Base-by-base conservation (phyloP, 2,888 invertebrate species). In the Crematogaster levior region DNA sequence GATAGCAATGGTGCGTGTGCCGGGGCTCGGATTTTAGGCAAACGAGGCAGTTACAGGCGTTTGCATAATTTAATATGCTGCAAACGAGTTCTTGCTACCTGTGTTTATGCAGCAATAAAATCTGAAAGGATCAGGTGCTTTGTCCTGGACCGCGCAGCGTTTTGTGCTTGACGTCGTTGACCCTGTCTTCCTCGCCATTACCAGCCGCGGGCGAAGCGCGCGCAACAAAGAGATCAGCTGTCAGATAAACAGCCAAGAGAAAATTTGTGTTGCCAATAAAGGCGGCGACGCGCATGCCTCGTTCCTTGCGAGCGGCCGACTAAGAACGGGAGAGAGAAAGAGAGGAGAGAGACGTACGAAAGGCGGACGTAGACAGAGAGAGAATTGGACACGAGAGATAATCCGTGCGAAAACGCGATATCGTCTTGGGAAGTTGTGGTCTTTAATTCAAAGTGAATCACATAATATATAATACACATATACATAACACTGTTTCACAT, bases 41-140 rank as follows among this genome's bases (percentile, higher is more conserved):
- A 83, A 79, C 83, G 79, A 83, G 82, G 73, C 82, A 82, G 82
- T 87, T 84, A 81, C 61, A 84, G 85, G 83, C 83, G 87, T 85
- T 84, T 85, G 87, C 83, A 86, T 87, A 89, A 87, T 87, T 88
- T 83, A 83, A 89, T 87, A 86, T 77, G 85, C 87, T 66, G 82
- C 84, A 84, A 89, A 81, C 85, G 79, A 84, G 88, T 89, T 89
- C 82, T 79, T 81, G 27, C 87, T 85, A 86, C 85, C 88, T 84
- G 85, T 82, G 83, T 80, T 66, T 81, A 40, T 84, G 63, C 30
- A 60, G 68, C 75, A 79, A 84, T 87, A 83, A 86, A 84, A 82
- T 82, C 53, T 74, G 51, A 74, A 81, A 77, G 87, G 72, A 84
- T 89, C 89, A 89, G 89, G 89, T 89, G 89, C 83, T 74, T 85